Evolutionary conservation across 2,888 invertebrate species (phyloP).

Genomic region (Elmis aenea): DNA sequence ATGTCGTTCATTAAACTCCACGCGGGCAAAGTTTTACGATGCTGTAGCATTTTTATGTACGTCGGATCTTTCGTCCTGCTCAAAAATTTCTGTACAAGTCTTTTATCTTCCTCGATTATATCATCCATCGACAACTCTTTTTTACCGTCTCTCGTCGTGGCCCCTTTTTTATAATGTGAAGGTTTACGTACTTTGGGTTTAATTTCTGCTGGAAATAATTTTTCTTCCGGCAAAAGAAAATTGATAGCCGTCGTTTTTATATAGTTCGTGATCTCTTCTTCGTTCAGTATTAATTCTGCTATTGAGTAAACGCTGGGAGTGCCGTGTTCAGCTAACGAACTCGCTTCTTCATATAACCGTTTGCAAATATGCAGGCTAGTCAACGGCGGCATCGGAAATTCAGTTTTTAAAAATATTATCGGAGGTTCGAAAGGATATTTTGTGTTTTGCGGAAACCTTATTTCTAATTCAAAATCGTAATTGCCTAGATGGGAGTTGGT

Average conservation of each 20-base stretch:
- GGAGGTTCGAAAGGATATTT: constrained; percentile 73
- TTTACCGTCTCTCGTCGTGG: constrained; percentile 53
- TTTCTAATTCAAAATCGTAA: constrained; percentile 62
- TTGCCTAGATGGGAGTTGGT: constrained; percentile 42
- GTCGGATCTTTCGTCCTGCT: constrained; percentile 57
- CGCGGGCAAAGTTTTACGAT: constrained; percentile 64
- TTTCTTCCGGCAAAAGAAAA: constrained; percentile 56
- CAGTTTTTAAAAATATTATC: constrained; percentile 62
- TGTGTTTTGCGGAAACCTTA: constrained; percentile 66
- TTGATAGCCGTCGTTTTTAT: constrained; percentile 56
- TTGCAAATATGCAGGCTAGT: constrained; percentile 62
- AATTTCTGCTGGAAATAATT: constrained; percentile 37
- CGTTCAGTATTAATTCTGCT: constrained; percentile 65
- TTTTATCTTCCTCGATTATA: constrained; percentile 56
- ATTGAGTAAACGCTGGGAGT: constrained; percentile 69
- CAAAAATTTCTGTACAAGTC: constrained; percentile 57
- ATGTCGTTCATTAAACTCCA: constrained; percentile 67
- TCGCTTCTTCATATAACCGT: constrained; percentile 64
- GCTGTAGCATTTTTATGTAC: constrained; percentile 62
- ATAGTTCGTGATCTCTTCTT: constrained; percentile 59
- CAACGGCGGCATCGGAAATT: constrained; percentile 58
- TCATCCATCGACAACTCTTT: constrained; percentile 51
- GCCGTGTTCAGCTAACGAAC: constrained; percentile 59
- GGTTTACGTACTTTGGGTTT: constrained; percentile 42
- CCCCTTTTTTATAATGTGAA: constrained; percentile 62